Conservation (phyloP, 2,113 vertebrate genomes). For the Alouatta palliata region DNA sequence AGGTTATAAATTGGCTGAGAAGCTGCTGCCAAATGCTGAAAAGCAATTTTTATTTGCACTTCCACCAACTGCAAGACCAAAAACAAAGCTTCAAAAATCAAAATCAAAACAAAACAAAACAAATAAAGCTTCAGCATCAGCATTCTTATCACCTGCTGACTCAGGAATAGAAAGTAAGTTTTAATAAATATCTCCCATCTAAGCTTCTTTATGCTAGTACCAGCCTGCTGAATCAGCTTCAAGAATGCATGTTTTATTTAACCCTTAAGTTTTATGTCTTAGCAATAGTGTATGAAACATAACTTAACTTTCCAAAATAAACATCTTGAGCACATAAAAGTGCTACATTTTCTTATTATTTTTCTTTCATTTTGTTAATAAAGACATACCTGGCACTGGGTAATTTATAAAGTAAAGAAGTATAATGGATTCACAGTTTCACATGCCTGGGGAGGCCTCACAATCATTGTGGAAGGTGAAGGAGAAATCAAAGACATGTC, state of each 20-base stretch:
- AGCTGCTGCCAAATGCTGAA: neutral
- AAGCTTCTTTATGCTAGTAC: neutral
- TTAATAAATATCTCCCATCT: neutral
- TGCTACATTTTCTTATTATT: neutral
- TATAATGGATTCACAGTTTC: no score
- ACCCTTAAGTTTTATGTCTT: neutral
- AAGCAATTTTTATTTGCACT: neutral
- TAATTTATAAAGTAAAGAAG: no score
- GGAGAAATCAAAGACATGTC: no score
- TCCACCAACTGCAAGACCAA: neutral
- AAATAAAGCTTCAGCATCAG: neutral
- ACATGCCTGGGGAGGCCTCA: no score
- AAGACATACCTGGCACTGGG: no score
- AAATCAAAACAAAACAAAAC: no score
- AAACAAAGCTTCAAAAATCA: neutral
- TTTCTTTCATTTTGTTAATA: neutral
- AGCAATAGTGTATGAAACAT: neutral
- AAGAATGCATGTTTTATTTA: neutral
- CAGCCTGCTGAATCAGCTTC: neutral
- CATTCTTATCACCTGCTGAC: neutral
- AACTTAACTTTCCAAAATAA: slow-evolving; percentile 1
- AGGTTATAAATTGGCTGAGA: neutral
- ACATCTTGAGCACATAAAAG: neutral
- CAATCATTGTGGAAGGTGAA: no score
- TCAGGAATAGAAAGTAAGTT: neutral